phyloP scores from a whole-genome alignment of 2,797 vertebrate genomes.

The Sebastes oblongus region DNA sequence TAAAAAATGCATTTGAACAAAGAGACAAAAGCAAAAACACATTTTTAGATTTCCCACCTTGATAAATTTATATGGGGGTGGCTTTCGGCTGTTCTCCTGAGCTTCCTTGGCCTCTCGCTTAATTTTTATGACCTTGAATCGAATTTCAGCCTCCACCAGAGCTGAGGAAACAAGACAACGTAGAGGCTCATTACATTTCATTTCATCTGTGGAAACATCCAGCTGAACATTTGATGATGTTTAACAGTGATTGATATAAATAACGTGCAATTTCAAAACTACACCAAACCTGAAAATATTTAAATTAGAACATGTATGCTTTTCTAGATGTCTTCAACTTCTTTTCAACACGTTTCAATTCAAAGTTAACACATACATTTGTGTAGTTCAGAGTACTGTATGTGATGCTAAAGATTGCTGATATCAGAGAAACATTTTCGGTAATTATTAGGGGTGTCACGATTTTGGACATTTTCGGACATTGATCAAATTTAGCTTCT shows the following conservation, averaged over 20 bases:
- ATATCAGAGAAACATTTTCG: neutral
- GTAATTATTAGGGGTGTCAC: too few relatives aligned
- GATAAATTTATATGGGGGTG: constrained; percentile 95
- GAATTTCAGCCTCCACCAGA: constrained; percentile 91
- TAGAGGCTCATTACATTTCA: neutral
- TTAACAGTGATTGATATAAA: neutral
- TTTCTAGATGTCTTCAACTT: neutral
- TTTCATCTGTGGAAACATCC: neutral
- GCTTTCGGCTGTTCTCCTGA: constrained; percentile 93
- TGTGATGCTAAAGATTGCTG: neutral
- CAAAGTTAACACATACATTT: neutral
- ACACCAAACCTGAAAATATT: too few relatives aligned
- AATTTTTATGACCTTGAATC: constrained; percentile 91
- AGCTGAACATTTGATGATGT: neutral
- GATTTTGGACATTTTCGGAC: too few relatives aligned
- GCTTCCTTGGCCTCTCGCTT: constrained; percentile 94
- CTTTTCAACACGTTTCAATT: neutral
- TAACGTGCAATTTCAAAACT: neutral
- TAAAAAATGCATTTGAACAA: neutral
- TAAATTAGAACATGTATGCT: neutral
- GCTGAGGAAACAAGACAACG: constrained; percentile 75
- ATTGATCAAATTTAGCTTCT: too few relatives aligned
- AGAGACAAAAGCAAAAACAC: neutral
- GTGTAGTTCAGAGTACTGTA: too few relatives aligned
- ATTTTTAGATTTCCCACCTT: constrained; percentile 79